These are phyloP conservation scores for Smutsia gigantea DNA, from an alignment of 2,797 vertebrate genomes.

Conservation along the genomic window DNA sequence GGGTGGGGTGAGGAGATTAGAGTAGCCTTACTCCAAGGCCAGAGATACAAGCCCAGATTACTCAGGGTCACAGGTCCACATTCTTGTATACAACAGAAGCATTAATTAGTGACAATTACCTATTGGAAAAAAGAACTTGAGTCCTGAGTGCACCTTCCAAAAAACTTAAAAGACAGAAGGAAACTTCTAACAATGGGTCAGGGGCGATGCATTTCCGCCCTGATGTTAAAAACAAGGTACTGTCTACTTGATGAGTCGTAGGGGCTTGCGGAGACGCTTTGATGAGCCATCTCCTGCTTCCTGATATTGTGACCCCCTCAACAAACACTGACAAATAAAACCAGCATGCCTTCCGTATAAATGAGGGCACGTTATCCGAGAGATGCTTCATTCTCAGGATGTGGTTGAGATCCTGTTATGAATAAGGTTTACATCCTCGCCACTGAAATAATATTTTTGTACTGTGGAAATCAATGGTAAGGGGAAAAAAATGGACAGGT, in stretches of 20 bases:
- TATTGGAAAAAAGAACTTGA: conserved; percentile 89
- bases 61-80: conserved; percentile 87
- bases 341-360: conserved; percentile 88
- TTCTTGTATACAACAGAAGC: conserved; percentile 85
- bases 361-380: conserved; percentile 88
- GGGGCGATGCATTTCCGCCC: conserved; percentile 98
- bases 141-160: conserved; percentile 87
- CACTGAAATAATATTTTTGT: conserved; percentile 98
- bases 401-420: conserved; percentile 98
- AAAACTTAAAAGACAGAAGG: conserved; percentile 96
- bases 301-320: conserved; percentile 98
- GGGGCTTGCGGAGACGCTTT: conserved; percentile 91
- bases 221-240: conserved; percentile 93
- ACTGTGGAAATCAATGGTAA: conserved; percentile 90
- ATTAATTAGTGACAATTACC: conserved; percentile 91
- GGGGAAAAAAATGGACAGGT: conserved; percentile 80
- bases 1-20: conserved; percentile 81
- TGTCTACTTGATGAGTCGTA: conserved; percentile 93
- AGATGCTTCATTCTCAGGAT: conserved; percentile 95
- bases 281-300: conserved; percentile 99
- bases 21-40: conserved; percentile 81
- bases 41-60: conserved; percentile 86
- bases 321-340: conserved; percentile 94
- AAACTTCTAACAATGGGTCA: conserved; percentile 98
- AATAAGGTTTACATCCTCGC: conserved; percentile 98